Base-by-base conservation (phyloP, 2,888 invertebrate genomes). In the Patella pellucida region DNA sequence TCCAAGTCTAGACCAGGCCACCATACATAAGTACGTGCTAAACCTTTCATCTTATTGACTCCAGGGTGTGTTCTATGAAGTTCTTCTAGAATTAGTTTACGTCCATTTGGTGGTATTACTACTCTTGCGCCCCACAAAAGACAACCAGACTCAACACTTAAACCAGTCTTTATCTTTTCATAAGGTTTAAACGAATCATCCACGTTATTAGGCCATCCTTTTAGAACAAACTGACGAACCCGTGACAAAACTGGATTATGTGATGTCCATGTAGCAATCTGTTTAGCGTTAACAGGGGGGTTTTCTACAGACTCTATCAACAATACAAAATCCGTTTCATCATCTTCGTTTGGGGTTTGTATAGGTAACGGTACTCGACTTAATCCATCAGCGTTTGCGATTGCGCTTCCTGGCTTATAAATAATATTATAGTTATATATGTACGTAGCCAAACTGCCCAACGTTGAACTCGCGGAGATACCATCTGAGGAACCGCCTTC, bases 51-150 rank as follows among this genome's bases (percentile, higher is more conserved):
- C 23, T 85, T 78, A 0, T 78, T 78, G 19, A 82, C 82, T 3
- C 88, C 88, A 7, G 84, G 79, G 76, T 88, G 88, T 62, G 77
- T 74, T 16, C 75, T 70, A 79, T 87, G 87, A 2, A 89, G 74
- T 71, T 81, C 79, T 14, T 77, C 72, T 15, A 88, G 75, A 0
- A 86, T 50, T 7, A 52, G n/a, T 14, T 70, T 27, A 11, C 76
- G 74, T 52, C 73, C 50, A 54, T 62, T 62, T 14, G 62, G 23
- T 3, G 84, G 83, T 31, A 84, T 75, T 15, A 84, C 50, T 5
- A 85, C 81, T 12, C 83, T 73, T 12, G 76, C 70, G 12, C 79
- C 81, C 52, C 79, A 80, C 50, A 84, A 51, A 15, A 89, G 41
- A 76, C 85, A 83, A 14, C 82, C 85, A 62, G 82, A 75, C 14